Evolutionary conservation across 1,140 invertebrate species (phyloP), one percentile per base, ranked within the genome.

Genomic region (Cotesia glomerata): DNA sequence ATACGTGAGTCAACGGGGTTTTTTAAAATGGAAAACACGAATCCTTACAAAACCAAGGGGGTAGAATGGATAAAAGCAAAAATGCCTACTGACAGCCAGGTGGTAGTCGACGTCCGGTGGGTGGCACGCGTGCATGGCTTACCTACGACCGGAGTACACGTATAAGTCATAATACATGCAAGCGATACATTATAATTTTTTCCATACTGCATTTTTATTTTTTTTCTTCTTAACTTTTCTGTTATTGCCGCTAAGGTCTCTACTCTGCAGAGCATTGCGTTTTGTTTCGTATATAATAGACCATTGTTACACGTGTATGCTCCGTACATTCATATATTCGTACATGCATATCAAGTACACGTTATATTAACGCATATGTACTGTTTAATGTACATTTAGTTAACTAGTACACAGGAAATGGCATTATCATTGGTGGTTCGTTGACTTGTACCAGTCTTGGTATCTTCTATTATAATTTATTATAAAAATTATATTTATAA

Each of bases 181-280:
- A 52, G 56, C 64, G 70, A 68, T 58, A 62, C 66, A 62, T 65
- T 77, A 74, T 78, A 71, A 75, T 79, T 68, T 71, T 79, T 78
- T 75, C 36, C 34, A 36, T 39, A 73, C 68, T 76, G 39, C 54
- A 65, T 59, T 66, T 69, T 32, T 39, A 59, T 69, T 18, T 59
- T 39, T 39, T 70, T 77, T 79, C 74, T 71, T 74, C 73, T 79
- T 71, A 45, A 59, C 52, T 58, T 11, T 45, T 7, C 39, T 45
- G 39, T 45, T 45, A 45, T 45, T 45, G 39, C 36, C 39, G 39
- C 39, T 45, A 11, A 45, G 39, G 39, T 45, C 39, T 45, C 39
- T 45, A 7, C 39, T 11, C 39, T 45, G 2, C 39, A 8, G 65
- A n/a, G 52, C 39, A 56, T 56, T 56, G n/a, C 52, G 52, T 56